These are phyloP conservation scores for Gallinago jamesoni DNA, from an alignment of 2,113 vertebrate species.

Conservation along the genomic window DNA sequence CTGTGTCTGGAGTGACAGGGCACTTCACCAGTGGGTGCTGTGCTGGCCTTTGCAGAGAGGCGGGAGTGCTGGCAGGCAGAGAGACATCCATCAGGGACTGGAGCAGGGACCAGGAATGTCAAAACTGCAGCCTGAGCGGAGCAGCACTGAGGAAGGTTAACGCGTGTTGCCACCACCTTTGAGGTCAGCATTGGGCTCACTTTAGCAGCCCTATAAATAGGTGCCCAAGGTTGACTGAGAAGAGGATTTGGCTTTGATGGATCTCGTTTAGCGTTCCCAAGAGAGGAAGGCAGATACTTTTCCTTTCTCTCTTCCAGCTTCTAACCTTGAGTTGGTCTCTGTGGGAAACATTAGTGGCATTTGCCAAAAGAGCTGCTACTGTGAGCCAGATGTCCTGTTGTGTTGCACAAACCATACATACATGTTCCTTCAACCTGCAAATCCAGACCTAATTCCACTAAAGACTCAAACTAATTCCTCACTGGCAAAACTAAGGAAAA, in stretches of 20 bases:
- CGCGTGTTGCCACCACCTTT: background rate
- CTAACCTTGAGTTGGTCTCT: slow-evolving; percentile 13
- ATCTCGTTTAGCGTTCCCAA: slow-evolving; percentile 17
- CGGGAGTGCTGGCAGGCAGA: background rate
- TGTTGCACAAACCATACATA: background rate
- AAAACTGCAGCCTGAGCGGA: background rate
- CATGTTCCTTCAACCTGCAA: background rate
- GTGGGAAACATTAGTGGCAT: background rate
- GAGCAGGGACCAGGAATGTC: background rate
- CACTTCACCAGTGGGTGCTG: background rate
- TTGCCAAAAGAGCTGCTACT: background rate
- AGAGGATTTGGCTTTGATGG: slow-evolving; percentile 27
- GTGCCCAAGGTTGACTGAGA: background rate
- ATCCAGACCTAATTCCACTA: background rate
- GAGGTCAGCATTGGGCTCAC: slow-evolving; percentile 5
- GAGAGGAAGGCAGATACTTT: slow-evolving; percentile 27
- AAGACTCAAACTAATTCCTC: background rate
- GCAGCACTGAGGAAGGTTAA: background rate
- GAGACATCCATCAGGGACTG: background rate
- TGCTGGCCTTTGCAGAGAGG: background rate
- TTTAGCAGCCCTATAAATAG: slow-evolving; percentile 57
- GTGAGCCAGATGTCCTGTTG: background rate
- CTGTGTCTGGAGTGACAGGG: background rate
- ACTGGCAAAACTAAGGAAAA: background rate
- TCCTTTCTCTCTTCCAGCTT: slow-evolving; percentile 1